Percentiles rank a stretch among this genome's conserved stretches.
Conservation (phyloP, 1,140 invertebrate species). For the Nasonia vitripennis region DNA sequence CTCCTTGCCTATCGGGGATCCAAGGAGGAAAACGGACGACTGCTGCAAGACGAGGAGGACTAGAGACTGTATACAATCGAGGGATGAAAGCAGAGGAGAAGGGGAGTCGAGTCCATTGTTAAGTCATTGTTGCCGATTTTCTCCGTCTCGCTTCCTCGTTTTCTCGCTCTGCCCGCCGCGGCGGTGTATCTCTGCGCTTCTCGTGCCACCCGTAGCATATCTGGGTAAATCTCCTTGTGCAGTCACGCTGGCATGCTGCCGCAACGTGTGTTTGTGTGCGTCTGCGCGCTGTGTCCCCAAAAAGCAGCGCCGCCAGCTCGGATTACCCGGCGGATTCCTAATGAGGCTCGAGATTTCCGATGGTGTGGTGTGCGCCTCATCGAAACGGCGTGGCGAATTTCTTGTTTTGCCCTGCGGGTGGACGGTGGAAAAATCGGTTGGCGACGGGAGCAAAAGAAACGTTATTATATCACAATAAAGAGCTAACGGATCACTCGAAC, state of each 20-base stretch:
- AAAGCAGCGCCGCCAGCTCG: neutral
- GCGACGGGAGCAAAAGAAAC: too few relatives aligned
- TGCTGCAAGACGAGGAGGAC: constrained; percentile 10
- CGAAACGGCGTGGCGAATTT: too few relatives aligned
- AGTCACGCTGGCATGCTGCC: neutral
- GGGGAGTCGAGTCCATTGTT: constrained; percentile 57
- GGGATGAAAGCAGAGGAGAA: neutral
- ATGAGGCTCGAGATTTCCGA: neutral
- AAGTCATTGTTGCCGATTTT: constrained; percentile 65
- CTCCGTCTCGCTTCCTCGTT: constrained; percentile 51
- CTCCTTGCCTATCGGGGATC: neutral
- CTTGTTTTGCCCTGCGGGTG: too few relatives aligned
- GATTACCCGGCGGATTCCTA: neutral
- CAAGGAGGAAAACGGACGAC: constrained; percentile 35
- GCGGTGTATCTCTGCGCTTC: too few relatives aligned
- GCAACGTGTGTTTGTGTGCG: neutral
- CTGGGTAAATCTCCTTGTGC: constrained; percentile 36
- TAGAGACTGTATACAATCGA: neutral
- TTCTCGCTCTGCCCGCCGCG: neutral
- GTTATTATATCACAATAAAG: too few relatives aligned
- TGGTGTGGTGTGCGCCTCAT: too few relatives aligned
- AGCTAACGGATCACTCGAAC: too few relatives aligned
- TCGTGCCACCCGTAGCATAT: constrained; percentile 3
- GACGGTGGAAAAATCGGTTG: too few relatives aligned
- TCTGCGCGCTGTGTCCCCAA: neutral